These are phyloP conservation scores for Menidia menidia DNA, from an alignment of 2,797 vertebrate species.

Conservation along the genomic window DNA sequence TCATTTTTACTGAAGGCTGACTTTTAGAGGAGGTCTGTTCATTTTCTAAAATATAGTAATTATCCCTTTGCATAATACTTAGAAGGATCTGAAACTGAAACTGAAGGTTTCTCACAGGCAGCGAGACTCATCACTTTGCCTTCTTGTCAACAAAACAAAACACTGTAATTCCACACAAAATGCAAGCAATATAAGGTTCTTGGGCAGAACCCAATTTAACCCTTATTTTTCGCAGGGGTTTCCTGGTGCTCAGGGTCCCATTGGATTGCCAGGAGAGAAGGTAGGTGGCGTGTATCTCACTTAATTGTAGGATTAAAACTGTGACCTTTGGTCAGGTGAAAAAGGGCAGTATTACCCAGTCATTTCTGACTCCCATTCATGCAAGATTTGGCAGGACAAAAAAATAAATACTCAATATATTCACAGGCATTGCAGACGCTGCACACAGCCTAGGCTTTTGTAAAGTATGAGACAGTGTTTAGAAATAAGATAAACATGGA, in stretches of 20 bases:
- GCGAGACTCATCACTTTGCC: constrained; percentile 7
- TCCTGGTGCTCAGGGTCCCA: constrained; percentile 89
- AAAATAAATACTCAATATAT: constrained; percentile 77
- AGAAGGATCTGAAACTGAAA: constrained; percentile 9
- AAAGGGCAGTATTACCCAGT: constrained; percentile 29
- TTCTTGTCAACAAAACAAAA: not conserved
- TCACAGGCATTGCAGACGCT: constrained; percentile 47
- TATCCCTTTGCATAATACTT: not conserved
- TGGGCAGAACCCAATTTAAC: constrained; percentile 63
- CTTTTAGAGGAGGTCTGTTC: not conserved
- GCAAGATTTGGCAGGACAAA: constrained; percentile 51
- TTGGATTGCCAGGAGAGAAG: constrained; percentile 93
- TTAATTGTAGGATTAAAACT: constrained; percentile 63
- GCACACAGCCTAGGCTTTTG: constrained; percentile 23
- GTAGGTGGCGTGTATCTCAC: constrained; percentile 77
- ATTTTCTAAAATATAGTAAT: not conserved
- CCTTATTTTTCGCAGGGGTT: constrained; percentile 85
- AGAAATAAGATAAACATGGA: constrained; percentile 50
- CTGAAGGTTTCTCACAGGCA: not conserved
- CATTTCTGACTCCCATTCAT: constrained; percentile 55
- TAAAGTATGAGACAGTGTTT: constrained; percentile 20
- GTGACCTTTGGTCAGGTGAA: constrained; percentile 42
- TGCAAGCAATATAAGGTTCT: constrained; percentile 14
- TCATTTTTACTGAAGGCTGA: not conserved
- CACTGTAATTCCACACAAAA: constrained; percentile 7